A percentile compares a stretch with the other conserved stretches of the same genome.
phyloP scores from a whole-genome alignment of 1,140 invertebrate genomes.

The Ips typographus region DNA sequence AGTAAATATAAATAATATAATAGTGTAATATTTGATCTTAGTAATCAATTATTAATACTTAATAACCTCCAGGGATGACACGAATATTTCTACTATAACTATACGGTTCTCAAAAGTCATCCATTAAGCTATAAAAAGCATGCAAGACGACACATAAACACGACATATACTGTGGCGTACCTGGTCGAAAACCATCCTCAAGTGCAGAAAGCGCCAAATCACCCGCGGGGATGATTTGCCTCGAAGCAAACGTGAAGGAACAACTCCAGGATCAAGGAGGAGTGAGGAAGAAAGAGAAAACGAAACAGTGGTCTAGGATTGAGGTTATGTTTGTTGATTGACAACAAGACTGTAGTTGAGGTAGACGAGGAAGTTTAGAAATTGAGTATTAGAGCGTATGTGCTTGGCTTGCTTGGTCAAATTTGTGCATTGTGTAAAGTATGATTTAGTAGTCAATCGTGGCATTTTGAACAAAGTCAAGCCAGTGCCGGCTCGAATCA shows the following conservation, averaged over 20 bases:
- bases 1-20: too few relatives aligned
- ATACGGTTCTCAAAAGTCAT: not conserved
- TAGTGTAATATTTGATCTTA: too few relatives aligned
- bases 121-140: slow-evolving; percentile 10
- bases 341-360: not conserved
- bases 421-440: slow-evolving; percentile 46
- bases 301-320: too few relatives aligned
- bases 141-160: slow-evolving; percentile 33
- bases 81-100: not conserved
- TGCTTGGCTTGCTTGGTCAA: slow-evolving; percentile 37
- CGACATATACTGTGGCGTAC: slow-evolving; percentile 40
- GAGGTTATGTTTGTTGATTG: not conserved
- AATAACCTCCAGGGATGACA: too few relatives aligned
- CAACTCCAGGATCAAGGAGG: slow-evolving; percentile 1
- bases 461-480: too few relatives aligned
- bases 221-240: slow-evolving; percentile 36
- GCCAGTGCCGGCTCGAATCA: not conserved
- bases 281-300: not conserved
- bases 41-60: too few relatives aligned
- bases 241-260: slow-evolving; percentile 38
- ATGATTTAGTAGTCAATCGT: slow-evolving; percentile 36
- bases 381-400: slow-evolving; percentile 40
- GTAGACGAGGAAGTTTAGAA: not conserved
- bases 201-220: slow-evolving; percentile 36
- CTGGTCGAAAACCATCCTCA: slow-evolving; percentile 38